Conservation (phyloP, 2,113 vertebrate species). For the Hiodon alosoides region DNA sequence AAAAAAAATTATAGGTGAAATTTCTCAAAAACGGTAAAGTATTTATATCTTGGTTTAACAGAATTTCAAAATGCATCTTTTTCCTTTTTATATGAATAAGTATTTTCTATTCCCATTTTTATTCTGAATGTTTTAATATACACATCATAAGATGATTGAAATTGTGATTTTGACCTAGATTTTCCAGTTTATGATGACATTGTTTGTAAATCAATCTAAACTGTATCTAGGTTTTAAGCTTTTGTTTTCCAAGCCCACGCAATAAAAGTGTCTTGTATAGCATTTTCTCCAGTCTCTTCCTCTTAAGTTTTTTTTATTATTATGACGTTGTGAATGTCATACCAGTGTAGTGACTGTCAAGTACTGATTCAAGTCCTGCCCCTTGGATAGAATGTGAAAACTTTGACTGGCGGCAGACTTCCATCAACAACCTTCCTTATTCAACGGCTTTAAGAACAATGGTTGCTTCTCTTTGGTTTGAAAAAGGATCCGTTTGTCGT, state of each 20-base stretch:
- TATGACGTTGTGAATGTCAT: too few relatives aligned
- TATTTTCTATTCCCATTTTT: conserved; percentile 59
- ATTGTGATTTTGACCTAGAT: conserved; percentile 30
- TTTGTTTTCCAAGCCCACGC: conserved; percentile 32
- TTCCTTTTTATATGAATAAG: conserved; percentile 37
- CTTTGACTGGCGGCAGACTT: too few relatives aligned
- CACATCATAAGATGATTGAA: conserved; percentile 35
- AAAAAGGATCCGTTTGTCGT: too few relatives aligned
- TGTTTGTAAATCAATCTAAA: conserved; percentile 48
- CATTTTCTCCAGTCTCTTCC: not conserved
- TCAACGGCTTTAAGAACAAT: too few relatives aligned
- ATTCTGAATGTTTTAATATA: conserved; percentile 59
- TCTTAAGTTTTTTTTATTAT: not conserved
- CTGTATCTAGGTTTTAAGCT: conserved; percentile 42
- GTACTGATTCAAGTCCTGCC: too few relatives aligned
- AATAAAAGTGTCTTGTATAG: conserved; percentile 60
- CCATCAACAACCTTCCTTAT: too few relatives aligned
- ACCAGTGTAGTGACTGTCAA: too few relatives aligned
- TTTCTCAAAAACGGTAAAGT: too few relatives aligned
- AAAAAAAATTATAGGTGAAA: too few relatives aligned
- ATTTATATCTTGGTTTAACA: not conserved
- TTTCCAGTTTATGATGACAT: conserved; percentile 26
- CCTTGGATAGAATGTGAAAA: too few relatives aligned
- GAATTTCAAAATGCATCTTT: conserved; percentile 16
- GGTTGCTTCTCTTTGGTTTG: too few relatives aligned